These are phyloP conservation scores for Prosapia bicincta DNA, from an alignment of 2,888 invertebrate genomes.

Conservation along the genomic window DNA sequence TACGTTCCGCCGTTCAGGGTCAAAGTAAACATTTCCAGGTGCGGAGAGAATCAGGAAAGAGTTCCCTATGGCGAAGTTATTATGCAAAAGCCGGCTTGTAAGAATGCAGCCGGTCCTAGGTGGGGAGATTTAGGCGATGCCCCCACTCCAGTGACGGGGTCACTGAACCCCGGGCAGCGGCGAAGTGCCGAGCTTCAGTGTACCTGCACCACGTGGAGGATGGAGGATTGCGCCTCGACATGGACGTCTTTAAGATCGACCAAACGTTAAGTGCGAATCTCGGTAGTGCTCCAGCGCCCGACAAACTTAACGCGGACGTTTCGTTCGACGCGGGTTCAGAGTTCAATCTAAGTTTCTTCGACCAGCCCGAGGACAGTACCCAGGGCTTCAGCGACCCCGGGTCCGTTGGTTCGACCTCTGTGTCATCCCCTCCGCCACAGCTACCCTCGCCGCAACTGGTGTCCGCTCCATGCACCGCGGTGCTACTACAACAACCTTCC, in stretches of 20 bases:
- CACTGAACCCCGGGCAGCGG: slow-evolving; percentile 12
- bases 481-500: slow-evolving; percentile 13
- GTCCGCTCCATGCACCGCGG: slow-evolving; percentile 18
- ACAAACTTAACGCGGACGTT: slow-evolving; percentile 60
- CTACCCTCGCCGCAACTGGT: slow-evolving; percentile 29
- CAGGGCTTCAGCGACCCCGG: slow-evolving; percentile 66
- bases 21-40: neutral
- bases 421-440: slow-evolving; percentile 35
- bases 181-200: neutral
- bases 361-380: slow-evolving; percentile 62
- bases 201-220: slow-evolving; percentile 20
- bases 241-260: slow-evolving; percentile 72
- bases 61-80: slow-evolving; percentile 7
- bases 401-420: slow-evolving; percentile 53
- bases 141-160: slow-evolving; percentile 14
- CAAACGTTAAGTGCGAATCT: slow-evolving; percentile 61
- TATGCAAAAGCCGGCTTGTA: slow-evolving; percentile 26
- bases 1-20: neutral
- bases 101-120: slow-evolving; percentile 18
- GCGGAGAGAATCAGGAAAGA: slow-evolving; percentile 10
- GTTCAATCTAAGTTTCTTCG: slow-evolving; percentile 79
- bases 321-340: slow-evolving; percentile 72
- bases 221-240: slow-evolving; percentile 41
- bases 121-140: slow-evolving; percentile 6
- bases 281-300: slow-evolving; percentile 58